Evolutionary conservation across 1,140 invertebrate species (phyloP).

Genomic region (Hyphantria cunea): DNA sequence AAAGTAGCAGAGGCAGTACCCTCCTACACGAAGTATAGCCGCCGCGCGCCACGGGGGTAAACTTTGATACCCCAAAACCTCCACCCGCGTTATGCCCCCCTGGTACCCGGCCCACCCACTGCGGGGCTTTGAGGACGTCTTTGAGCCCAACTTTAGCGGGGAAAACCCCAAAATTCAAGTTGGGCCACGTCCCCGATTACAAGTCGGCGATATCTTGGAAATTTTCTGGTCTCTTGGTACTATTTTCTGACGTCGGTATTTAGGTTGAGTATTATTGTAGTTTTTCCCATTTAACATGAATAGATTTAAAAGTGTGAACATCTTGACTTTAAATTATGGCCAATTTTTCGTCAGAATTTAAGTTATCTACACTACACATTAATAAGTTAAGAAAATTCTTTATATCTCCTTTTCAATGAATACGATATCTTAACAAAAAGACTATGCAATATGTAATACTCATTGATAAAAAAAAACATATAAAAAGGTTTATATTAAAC

Average conservation of each 20-base stretch:
- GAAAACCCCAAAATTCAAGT: constrained; percentile 78
- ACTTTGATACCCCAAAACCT: constrained; percentile 74
- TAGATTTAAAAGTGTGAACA: no score
- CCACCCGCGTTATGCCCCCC: constrained; percentile 59
- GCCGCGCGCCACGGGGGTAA: constrained; percentile 60
- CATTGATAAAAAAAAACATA: no score
- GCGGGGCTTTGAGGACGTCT: constrained; percentile 74
- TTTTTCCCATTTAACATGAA: neutral
- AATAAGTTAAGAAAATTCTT: no score
- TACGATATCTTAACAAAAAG: no score
- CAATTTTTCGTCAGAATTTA: no score
- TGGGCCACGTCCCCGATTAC: constrained; percentile 65
- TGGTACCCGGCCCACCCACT: constrained; percentile 67
- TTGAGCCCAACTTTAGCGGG: constrained; percentile 74
- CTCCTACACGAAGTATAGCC: constrained; percentile 67
- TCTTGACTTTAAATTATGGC: no score
- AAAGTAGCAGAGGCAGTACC: constrained; percentile 62
- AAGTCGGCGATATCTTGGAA: constrained; percentile 74
- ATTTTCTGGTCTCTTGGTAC: constrained; percentile 68
- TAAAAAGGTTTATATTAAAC: no score
- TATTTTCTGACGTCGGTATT: constrained; percentile 31
- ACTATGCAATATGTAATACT: no score
- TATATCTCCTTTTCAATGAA: no score
- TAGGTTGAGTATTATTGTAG: constrained; percentile 20
- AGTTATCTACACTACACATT: no score